Evolutionary conservation across 2,888 invertebrate species (phyloP), one percentile per base, ranked within the genome.

Genomic region (Lycocerus yunnanus): DNA sequence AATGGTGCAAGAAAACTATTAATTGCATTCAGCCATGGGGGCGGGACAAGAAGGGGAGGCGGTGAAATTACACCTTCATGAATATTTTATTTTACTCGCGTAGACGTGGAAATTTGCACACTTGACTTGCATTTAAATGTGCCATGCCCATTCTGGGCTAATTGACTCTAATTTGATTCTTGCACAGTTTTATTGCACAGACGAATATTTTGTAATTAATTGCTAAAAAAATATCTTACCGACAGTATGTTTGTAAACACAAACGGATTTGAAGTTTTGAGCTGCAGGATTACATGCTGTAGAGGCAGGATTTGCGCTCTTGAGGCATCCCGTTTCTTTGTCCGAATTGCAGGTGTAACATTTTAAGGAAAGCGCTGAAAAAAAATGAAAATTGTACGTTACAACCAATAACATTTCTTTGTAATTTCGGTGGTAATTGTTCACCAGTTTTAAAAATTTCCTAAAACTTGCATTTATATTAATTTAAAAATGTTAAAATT

Each of bases 291-390:
- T 15, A 15, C 69, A 69, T 2, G 69, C 20, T 1, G 15, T 14
- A 9, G 24, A 16, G 1, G 1, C 14, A 24, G 69, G 69, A 21
- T 61, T 69, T 24, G 14, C 15, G 10, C 15, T 13, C 13, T 69
- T 69, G 3, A 20, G 11, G n/a, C 69, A 69, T 15, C 69, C 69
- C 11, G 60, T n/a, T 15, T n/a, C 13, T n/a, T 65, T 71, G 1
- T 66, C 66, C 0, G 65, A 24, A 58, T 43, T 43, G 15, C 70
- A 71, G 13, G 8, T 15, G 16, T 71, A 71, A 11, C 70, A 71
- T n/a, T 71, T 71, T 27, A 71, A 27, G 21, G 43, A 18, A 16
- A 58, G 27, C 8, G 59, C 70, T 71, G 58, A 59, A 71, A 71
- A 9, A 70, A 71, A 60, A 24, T 15, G 13, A 69, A 21, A 69